Conservation (phyloP, 1,140 invertebrate genomes). For the Drosophila ambigua region DNA sequence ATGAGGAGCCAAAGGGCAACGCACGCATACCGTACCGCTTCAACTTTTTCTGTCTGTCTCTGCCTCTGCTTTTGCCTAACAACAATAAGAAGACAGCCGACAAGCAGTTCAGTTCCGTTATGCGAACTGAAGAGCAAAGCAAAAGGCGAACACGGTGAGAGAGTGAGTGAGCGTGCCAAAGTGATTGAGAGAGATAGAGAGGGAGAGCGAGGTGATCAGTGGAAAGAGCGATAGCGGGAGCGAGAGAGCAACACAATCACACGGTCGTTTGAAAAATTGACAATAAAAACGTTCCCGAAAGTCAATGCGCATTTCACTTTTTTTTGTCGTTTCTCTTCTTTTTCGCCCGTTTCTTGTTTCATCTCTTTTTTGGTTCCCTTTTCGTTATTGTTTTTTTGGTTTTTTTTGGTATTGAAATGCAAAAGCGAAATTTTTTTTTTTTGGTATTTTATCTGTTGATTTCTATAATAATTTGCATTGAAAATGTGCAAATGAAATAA, state of each 20-base stretch:
- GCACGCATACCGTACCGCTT: slow-evolving; percentile 65
- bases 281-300: slow-evolving; percentile 55
- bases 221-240: slow-evolving; percentile 25
- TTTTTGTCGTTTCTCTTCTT: slow-evolving; percentile 24
- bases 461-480: slow-evolving; percentile 69
- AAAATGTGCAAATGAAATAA: slow-evolving; percentile 44
- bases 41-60: slow-evolving; percentile 44
- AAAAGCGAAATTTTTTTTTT: slow-evolving; percentile 69
- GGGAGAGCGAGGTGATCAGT: slow-evolving; percentile 15
- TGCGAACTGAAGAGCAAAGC: slow-evolving; percentile 29
- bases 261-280: slow-evolving; percentile 70
- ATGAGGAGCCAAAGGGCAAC: slow-evolving; percentile 66
- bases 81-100: slow-evolving; percentile 47
- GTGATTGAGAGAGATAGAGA: slow-evolving; percentile 43
- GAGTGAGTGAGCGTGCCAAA: slow-evolving; percentile 29
- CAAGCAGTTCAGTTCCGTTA: slow-evolving; percentile 63
- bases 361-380: slow-evolving; percentile 48
- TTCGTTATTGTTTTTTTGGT: slow-evolving; percentile 29
- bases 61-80: slow-evolving; percentile 55
- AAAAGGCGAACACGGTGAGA: slow-evolving; percentile 16
- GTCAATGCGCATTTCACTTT: slow-evolving; percentile 79
- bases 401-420: slow-evolving; percentile 42
- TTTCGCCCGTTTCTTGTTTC: slow-evolving; percentile 26
- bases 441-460: slow-evolving; percentile 65
- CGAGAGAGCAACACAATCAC: slow-evolving; percentile 38